phyloP scores from a whole-genome alignment of 2,113 vertebrate species.

The Oncorhynchus mykiss region DNA sequence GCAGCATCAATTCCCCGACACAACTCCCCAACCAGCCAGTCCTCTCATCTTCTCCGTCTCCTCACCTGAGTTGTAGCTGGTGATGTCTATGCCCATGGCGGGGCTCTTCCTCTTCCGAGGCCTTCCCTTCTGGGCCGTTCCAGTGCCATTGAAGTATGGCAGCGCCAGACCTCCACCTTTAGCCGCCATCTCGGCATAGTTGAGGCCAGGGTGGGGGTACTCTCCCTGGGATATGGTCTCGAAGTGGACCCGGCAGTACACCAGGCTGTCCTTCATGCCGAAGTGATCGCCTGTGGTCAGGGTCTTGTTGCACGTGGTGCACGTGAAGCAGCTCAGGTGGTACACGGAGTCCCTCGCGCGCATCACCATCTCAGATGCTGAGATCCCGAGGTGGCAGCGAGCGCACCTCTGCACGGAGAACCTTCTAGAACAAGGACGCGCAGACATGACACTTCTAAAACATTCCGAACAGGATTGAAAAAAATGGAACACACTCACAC shows the following conservation, averaged over 20 bases:
- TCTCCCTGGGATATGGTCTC: conserved; percentile 94
- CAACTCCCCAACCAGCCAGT: not conserved
- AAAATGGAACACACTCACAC: not conserved
- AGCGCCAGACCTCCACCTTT: conserved; percentile 87
- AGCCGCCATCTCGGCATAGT: conserved; percentile 94
- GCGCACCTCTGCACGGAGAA: conserved; percentile 99
- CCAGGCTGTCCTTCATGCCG: conserved; percentile 98
- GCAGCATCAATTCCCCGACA: not conserved
- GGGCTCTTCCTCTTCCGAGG: conserved; percentile 96
- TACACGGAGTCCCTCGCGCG: conserved; percentile 96
- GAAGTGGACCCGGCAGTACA: conserved; percentile 97
- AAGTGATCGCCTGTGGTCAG: conserved; percentile 97
- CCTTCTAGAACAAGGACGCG: conserved; percentile 90
- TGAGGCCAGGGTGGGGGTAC: conserved; percentile 90
- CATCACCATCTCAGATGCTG: conserved; percentile 99
- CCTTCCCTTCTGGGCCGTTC: conserved; percentile 95
- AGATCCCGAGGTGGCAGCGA: conserved; percentile 99
- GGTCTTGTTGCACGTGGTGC: conserved; percentile 97
- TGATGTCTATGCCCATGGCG: conserved; percentile 92
- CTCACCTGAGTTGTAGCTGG: conserved; percentile 94
- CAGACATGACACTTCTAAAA: not conserved
- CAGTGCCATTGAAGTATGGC: conserved; percentile 96
- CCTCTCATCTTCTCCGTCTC: not conserved
- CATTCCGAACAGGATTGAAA: not conserved
- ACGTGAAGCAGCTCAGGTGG: conserved; percentile 98